Base-by-base conservation (phyloP, 2,888 invertebrate genomes). In the Cryptocephalus primarius region DNA sequence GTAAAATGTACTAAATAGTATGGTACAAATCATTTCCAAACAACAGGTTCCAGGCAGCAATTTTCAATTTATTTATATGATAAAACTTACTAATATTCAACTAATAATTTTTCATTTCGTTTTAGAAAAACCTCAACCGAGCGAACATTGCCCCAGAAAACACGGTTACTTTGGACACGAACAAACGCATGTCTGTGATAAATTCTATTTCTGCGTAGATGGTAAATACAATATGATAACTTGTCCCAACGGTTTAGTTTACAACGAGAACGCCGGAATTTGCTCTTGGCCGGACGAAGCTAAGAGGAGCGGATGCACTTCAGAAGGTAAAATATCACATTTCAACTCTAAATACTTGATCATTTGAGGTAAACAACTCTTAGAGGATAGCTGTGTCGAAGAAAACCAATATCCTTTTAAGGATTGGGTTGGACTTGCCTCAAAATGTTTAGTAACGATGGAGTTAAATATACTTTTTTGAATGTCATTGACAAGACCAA, bases 261-360 rank as follows among this genome's bases (percentile, higher is more conserved):
- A 91, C 72, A 89, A 88, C 62, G 86, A 88, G 56, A 86, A 84
- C 66, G 85, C 84, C 39, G 91, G 91, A 50, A 92, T 90, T 60
- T 92, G 92, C 69, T 88, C 88, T 13, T 92, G 92, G 92, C 83
- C 92, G 1, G 90, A 92, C 72, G 89, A 91, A 65, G 90, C 91
- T 8, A 87, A 89, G 66, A 86, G 89, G 69, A 80, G 79, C 62
- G 88, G 88, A 10, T 92, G 92, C 65, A 84, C 85, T 2, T 85
- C 89, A 8, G 77, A 82, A 72, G 83, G 85, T 83, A 63, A 60
- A 61, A 9, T 43, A 9, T 11, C 22, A 6, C 22, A 22, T 22
- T 22, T 22, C 22, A 6, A 22, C 2, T 22, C 6, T 22, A 22
- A 22, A 22, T 22, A 22, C 3, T n/a, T n/a, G 22, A 6, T 22